Conservation (phyloP, 2,888 invertebrate species). For the Lochmaea crataegi region DNA sequence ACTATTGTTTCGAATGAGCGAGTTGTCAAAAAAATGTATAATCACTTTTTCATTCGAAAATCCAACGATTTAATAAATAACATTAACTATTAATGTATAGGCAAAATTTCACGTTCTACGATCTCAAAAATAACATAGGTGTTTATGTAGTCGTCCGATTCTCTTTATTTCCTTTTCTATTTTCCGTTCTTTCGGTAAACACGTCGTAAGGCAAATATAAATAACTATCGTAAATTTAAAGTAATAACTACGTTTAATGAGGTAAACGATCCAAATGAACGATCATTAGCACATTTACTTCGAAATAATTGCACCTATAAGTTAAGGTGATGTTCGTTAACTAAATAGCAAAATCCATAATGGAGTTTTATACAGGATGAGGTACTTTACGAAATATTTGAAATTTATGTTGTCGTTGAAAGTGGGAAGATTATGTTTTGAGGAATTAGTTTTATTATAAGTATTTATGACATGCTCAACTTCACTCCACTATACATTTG, state of each 20-base stretch:
- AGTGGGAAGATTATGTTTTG: too few relatives aligned
- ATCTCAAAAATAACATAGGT: neutral
- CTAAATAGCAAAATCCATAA: neutral
- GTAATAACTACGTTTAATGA: slow-evolving; percentile 29
- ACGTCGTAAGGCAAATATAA: slow-evolving; percentile 15
- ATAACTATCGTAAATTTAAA: slow-evolving; percentile 20
- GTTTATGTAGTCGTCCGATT: neutral
- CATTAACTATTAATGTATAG: too few relatives aligned
- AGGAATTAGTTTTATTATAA: too few relatives aligned
- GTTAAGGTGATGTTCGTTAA: neutral
- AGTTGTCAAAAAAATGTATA: too few relatives aligned
- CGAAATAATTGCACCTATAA: slow-evolving; percentile 20
- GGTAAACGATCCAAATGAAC: slow-evolving; percentile 26
- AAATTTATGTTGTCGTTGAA: neutral
- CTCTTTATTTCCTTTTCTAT: neutral
- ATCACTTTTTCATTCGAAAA: too few relatives aligned
- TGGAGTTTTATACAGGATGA: neutral
- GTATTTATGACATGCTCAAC: too few relatives aligned
- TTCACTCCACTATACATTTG: too few relatives aligned
- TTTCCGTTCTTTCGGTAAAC: slow-evolving; percentile 11
- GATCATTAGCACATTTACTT: slow-evolving; percentile 19
- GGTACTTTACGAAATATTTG: too few relatives aligned
- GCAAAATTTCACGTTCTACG: too few relatives aligned
- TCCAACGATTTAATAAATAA: too few relatives aligned
- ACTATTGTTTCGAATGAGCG: too few relatives aligned